These are phyloP conservation scores for Delia radicum DNA, from an alignment of 1,140 invertebrate genomes.

Conservation along the genomic window DNA sequence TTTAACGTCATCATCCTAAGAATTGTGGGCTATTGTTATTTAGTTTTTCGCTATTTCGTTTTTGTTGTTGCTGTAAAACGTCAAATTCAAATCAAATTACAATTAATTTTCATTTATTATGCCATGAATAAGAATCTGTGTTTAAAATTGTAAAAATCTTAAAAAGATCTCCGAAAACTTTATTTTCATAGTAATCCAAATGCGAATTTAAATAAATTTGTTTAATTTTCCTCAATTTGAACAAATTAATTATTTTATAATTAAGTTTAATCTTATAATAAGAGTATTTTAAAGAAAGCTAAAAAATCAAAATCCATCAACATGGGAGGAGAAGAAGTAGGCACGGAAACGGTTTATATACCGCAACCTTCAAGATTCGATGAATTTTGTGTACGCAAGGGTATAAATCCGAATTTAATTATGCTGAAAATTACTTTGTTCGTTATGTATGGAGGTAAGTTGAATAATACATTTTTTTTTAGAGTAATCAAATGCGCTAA, in stretches of 20 bases:
- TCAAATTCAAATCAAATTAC: constrained; percentile 13
- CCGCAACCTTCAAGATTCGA: constrained; percentile 38
- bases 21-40: background rate
- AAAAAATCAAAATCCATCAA: constrained; percentile 35
- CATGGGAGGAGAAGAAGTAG: constrained; percentile 49
- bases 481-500: too few relatives aligned
- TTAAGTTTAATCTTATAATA: too few relatives aligned
- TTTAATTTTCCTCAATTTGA: too few relatives aligned
- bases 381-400: constrained; percentile 47
- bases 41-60: too few relatives aligned
- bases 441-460: constrained; percentile 74
- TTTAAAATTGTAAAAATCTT: background rate
- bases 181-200: too few relatives aligned
- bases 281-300: background rate
- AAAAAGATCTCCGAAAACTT: background rate
- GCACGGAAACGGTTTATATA: constrained; percentile 34
- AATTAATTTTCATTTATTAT: constrained; percentile 20
- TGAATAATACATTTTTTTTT: too few relatives aligned
- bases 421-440: constrained; percentile 79
- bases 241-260: background rate
- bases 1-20: constrained; percentile 20
- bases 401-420: constrained; percentile 71
- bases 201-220: too few relatives aligned
- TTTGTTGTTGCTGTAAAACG: background rate
- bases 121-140: background rate